Percentiles rank a stretch among this genome's conserved stretches.
phyloP scores from a whole-genome alignment of 2,888 invertebrate species.

The Endotricha flammealis region DNA sequence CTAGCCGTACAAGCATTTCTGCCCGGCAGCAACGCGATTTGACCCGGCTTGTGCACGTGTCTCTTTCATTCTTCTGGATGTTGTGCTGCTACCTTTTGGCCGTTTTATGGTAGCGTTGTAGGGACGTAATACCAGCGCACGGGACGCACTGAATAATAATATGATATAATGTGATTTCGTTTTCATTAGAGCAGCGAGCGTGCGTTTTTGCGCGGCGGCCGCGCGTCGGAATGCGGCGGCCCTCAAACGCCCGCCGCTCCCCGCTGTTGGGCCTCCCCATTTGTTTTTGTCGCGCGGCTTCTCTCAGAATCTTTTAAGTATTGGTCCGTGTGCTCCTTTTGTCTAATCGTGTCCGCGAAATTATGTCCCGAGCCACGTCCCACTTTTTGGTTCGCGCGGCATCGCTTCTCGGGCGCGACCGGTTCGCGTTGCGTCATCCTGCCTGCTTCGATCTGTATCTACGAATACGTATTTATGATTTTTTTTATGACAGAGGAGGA shows the following conservation, averaged over 20 bases:
- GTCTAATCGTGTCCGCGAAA: conserved; percentile 44
- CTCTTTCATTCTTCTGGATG: too few species aligned
- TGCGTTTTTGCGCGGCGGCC: conserved; percentile 16
- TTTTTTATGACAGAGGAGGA: too few species aligned
- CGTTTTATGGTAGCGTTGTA: too few species aligned
- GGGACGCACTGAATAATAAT: too few species aligned
- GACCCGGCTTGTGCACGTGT: too few species aligned
- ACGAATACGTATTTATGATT: conserved; percentile 4
- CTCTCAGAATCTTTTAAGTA: conserved; percentile 53
- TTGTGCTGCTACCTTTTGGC: too few species aligned
- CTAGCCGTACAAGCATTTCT: too few species aligned
- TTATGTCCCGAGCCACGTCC: conserved; percentile 32
- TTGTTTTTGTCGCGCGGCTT: conserved; percentile 52
- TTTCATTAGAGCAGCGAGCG: conserved; percentile 13
- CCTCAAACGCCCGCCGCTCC: conserved; percentile 28
- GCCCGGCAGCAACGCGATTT: too few species aligned
- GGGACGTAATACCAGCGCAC: conserved; percentile 2
- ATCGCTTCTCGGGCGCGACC: conserved; percentile 22
- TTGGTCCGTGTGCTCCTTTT: conserved; percentile 46
- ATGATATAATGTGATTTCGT: neutral
- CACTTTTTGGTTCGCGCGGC: conserved; percentile 38
- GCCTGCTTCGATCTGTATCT: conserved; percentile 6
- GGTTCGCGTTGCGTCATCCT: conserved; percentile 33
- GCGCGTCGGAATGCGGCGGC: conserved; percentile 22
- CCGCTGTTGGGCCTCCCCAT: conserved; percentile 34